Evolutionary conservation across 2,797 vertebrate species (phyloP).

Genomic region (Enteromius thamalakanensis): DNA sequence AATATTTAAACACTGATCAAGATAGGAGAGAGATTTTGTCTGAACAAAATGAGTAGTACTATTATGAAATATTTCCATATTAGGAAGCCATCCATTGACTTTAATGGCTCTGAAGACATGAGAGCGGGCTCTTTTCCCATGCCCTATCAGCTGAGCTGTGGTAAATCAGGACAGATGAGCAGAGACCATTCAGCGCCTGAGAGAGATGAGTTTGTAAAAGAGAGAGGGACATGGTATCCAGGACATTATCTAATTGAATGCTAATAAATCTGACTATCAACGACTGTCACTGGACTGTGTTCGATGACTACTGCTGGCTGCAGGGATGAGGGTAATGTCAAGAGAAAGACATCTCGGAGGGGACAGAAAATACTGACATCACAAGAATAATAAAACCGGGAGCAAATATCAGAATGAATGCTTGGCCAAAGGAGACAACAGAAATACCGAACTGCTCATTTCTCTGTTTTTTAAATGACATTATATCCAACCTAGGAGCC

Average conservation of each 20-base stretch:
- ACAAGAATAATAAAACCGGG: background rate
- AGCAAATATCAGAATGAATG: background rate
- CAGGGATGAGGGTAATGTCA: background rate
- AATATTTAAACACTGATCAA: conserved; percentile 19
- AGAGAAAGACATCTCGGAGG: conserved; percentile 6
- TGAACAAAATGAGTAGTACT: conserved; percentile 4
- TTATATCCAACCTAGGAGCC: background rate
- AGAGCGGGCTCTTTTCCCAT: conserved; percentile 45
- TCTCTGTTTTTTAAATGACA: background rate
- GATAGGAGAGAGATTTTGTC: conserved; percentile 17
- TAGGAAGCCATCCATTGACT: conserved; percentile 36
- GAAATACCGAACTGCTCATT: background rate
- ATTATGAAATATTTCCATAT: conserved; percentile 36
- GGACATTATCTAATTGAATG: conserved; percentile 9
- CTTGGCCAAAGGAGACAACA: background rate
- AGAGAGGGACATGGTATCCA: conserved; percentile 20
- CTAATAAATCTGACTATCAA: conserved; percentile 40
- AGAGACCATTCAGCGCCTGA: conserved; percentile 19
- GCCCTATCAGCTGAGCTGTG: conserved; percentile 37
- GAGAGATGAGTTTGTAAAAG: conserved; percentile 44
- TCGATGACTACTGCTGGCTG: conserved; percentile 16
- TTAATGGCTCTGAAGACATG: conserved; percentile 38
- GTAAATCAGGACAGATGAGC: conserved; percentile 50
- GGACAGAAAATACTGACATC: conserved; percentile 8
- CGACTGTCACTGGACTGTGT: conserved; percentile 16